Conservation (phyloP, 2,113 vertebrate genomes). For the Equus quagga region DNA sequence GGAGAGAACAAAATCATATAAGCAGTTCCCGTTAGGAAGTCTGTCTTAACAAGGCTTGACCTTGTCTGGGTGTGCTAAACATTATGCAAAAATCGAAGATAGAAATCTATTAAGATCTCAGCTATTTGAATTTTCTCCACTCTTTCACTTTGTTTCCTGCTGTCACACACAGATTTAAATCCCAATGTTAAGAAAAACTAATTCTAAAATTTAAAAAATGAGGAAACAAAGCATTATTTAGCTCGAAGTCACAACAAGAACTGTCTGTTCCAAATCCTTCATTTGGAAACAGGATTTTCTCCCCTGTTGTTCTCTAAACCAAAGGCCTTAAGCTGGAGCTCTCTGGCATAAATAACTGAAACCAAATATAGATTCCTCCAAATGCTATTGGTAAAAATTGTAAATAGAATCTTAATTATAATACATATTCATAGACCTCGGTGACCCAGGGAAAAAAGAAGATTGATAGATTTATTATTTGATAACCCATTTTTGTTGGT, state of each 20-base stretch:
- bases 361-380: not conserved
- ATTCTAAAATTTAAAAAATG: slow-evolving; percentile 9
- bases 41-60: not conserved
- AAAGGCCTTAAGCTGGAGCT: not conserved
- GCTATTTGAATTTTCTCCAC: not conserved
- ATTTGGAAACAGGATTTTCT: not conserved
- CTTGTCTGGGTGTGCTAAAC: not conserved
- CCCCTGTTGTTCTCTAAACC: not conserved
- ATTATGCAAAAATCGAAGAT: not conserved
- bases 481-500: not conserved
- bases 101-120: not conserved
- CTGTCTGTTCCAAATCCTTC: not conserved
- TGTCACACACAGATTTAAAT: not conserved
- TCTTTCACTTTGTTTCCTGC: slow-evolving; percentile 29
- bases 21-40: not conserved
- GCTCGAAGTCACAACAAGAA: not conserved
- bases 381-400: not conserved
- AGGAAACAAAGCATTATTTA: not conserved
- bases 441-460: not conserved
- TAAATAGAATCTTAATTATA: slow-evolving; percentile 21
- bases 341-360: not conserved
- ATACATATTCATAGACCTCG: not conserved
- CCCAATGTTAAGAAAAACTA: not conserved
- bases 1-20: not conserved
- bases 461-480: not conserved